phyloP scores from a whole-genome alignment of 1,140 invertebrate species.

The Arctopsyche grandis region DNA sequence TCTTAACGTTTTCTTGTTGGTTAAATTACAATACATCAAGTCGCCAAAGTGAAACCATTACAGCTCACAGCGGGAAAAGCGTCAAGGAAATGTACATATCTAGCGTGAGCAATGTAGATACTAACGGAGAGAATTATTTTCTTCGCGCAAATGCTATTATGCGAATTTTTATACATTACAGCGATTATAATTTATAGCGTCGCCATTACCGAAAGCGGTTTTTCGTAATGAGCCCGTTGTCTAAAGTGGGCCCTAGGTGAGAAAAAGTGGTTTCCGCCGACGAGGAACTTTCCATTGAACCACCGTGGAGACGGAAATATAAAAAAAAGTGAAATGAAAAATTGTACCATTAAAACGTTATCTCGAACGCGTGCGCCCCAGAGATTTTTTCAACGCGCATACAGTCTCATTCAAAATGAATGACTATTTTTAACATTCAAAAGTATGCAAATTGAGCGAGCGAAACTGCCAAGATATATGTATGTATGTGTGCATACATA shows the following conservation, averaged over 20 bases:
- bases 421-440: too few relatives aligned
- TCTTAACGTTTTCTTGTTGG: not conserved
- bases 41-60: too few relatives aligned
- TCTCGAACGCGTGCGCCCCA: not conserved
- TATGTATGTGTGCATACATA: too few relatives aligned
- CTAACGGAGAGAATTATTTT: too few relatives aligned
- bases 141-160: too few relatives aligned
- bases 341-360: slow-evolving; percentile 31
- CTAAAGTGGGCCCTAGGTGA: slow-evolving; percentile 20
- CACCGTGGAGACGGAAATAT: not conserved
- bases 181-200: slow-evolving; percentile 19
- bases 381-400: not conserved
- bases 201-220: slow-evolving; percentile 22
- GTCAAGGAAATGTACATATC: too few relatives aligned
- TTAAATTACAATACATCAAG: not conserved
- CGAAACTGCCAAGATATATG: too few relatives aligned
- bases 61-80: too few relatives aligned
- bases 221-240: slow-evolving; percentile 2
- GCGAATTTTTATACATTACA: not conserved
- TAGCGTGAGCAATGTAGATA: too few relatives aligned
- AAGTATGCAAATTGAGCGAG: too few relatives aligned
- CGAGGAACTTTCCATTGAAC: not conserved
- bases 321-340: slow-evolving; percentile 21
- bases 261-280: slow-evolving; percentile 1
- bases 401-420: not conserved